These are phyloP conservation scores for Perognathus longimembris DNA, from an alignment of 2,113 vertebrate genomes.

Conservation along the genomic window DNA sequence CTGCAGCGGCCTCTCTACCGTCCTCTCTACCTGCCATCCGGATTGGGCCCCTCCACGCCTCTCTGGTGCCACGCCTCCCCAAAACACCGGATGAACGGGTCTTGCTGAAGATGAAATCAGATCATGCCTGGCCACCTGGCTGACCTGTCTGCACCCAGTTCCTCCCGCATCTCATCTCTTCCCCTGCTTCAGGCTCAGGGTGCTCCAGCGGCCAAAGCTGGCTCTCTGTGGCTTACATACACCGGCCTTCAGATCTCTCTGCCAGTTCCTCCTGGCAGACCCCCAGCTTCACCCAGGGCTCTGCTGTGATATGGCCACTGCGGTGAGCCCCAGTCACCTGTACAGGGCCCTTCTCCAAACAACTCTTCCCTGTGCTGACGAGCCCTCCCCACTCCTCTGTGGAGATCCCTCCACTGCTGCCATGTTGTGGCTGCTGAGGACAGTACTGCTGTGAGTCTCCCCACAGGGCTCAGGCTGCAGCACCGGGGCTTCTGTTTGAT, in stretches of 20 bases:
- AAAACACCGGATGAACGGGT: not conserved
- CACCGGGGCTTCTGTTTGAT: too few species aligned
- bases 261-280: not conserved
- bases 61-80: not conserved
- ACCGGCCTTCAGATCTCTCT: not conserved
- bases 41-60: not conserved
- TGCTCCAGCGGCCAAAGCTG: too few species aligned
- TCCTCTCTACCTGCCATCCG: not conserved
- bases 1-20: not conserved
- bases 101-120: conserved; percentile 11
- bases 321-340: not conserved
- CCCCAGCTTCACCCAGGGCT: not conserved
- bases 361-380: too few species aligned
- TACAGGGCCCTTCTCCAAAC: too few species aligned
- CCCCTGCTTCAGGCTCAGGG: not conserved
- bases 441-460: too few species aligned
- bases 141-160: not conserved
- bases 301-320: not conserved
- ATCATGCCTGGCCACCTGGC: not conserved
- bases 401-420: too few species aligned
- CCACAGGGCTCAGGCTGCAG: too few species aligned
- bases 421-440: too few species aligned
- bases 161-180: not conserved
- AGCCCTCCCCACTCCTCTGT: too few species aligned
- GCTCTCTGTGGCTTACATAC: not conserved